phyloP scores from a whole-genome alignment of 1,140 invertebrate genomes.

The Drosophila neocordata region DNA sequence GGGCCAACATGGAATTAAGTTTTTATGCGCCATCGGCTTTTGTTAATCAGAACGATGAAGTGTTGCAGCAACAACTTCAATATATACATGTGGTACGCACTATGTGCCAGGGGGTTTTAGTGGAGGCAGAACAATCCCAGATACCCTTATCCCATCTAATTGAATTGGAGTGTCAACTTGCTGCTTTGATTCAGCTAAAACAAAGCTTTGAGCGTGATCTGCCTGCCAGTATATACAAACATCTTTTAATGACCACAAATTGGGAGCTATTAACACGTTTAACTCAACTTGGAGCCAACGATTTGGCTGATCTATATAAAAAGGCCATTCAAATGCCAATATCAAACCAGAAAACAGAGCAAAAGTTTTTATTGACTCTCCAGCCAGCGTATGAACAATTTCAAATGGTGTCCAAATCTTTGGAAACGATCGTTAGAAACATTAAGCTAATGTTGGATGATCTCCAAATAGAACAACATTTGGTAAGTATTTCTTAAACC shows the following conservation, averaged over 20 bases:
- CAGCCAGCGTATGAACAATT: constrained; percentile 49
- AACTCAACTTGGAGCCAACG: constrained; percentile 13
- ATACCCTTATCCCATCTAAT: constrained; percentile 21
- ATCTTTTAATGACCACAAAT: constrained; percentile 44
- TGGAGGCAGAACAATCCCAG: constrained; percentile 23
- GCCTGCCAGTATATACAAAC: constrained; percentile 37
- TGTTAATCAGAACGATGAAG: constrained; percentile 14
- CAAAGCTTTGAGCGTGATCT: constrained; percentile 54
- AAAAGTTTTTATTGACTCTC: constrained; percentile 37
- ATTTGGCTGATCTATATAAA: constrained; percentile 22
- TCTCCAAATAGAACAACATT: constrained; percentile 35
- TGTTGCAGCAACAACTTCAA: constrained; percentile 59
- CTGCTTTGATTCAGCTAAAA: constrained; percentile 31
- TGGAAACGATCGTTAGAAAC: constrained; percentile 23
- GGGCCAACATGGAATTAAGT: constrained; percentile 34
- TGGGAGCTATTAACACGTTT: constrained; percentile 37
- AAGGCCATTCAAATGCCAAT: not conserved
- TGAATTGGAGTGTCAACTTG: constrained; percentile 34
- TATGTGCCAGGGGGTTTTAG: constrained; percentile 48
- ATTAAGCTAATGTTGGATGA: constrained; percentile 54
- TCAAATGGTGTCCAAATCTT: constrained; percentile 16
- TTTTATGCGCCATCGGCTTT: constrained; percentile 50
- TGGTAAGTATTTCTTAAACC: constrained; percentile 28
- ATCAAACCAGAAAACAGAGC: constrained; percentile 6
- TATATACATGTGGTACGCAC: constrained; percentile 55